Percentiles rank a stretch among this genome's conserved stretches.
Conservation (phyloP, 2,113 vertebrate species). For the Paradisaea rubra region DNA sequence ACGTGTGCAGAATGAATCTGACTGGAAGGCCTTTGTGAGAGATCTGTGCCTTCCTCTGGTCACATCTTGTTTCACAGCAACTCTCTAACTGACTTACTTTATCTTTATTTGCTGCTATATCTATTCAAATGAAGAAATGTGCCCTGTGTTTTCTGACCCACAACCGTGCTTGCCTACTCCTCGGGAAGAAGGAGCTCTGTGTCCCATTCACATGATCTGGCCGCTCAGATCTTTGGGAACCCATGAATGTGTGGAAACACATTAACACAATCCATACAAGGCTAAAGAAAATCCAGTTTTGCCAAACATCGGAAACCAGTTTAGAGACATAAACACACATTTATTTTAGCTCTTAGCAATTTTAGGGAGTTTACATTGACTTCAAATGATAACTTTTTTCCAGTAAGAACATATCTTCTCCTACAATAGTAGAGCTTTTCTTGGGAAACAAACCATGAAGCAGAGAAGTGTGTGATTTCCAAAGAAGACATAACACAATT, state of each 20-base stretch:
- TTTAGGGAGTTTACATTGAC: neutral
- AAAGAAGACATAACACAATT: neutral
- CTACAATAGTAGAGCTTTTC: neutral
- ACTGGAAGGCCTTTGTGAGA: neutral
- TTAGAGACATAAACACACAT: neutral
- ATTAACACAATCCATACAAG: neutral
- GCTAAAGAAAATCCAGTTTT: neutral
- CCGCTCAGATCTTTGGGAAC: neutral
- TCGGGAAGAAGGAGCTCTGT: neutral
- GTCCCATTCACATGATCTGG: neutral
- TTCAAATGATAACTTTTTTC: neutral
- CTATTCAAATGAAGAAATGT: neutral
- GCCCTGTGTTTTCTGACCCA: neutral
- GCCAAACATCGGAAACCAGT: neutral
- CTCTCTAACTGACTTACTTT: neutral
- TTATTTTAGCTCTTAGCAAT: neutral
- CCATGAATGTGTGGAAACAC: neutral
- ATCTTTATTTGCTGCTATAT: neutral
- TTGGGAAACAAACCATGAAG: neutral
- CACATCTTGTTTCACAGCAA: neutral
- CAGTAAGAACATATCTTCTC: neutral
- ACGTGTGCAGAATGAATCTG: neutral
- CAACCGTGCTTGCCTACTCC: accelerated
- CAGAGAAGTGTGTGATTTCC: neutral
- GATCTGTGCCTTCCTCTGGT: neutral